Evolutionary conservation across 2,797 vertebrate genomes (phyloP).

Genomic region (Mus minutoides): DNA sequence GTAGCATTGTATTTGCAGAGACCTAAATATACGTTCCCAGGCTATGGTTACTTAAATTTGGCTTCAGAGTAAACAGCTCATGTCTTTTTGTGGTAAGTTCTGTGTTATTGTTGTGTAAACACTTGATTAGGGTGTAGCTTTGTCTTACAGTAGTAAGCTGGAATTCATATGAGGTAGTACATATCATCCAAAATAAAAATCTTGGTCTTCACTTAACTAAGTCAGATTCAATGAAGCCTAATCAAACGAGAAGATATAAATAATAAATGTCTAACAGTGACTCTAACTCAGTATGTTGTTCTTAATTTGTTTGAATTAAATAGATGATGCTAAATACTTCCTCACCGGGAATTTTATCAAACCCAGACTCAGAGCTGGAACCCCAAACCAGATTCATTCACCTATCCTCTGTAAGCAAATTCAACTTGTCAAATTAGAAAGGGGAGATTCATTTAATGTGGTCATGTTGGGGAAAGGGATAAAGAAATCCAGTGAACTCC

Average conservation of each 20-base stretch:
- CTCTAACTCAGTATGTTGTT: slow-evolving; percentile 36
- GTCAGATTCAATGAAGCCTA: neutral
- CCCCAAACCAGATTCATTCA: neutral
- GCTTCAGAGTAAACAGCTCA: neutral
- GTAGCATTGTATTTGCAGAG: neutral
- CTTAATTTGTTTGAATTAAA: slow-evolving; percentile 17
- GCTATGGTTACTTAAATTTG: neutral
- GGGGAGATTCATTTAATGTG: neutral
- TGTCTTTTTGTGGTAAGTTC: neutral
- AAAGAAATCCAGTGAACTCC: neutral
- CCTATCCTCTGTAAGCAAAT: neutral
- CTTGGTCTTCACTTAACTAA: neutral
- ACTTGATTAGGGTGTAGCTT: neutral
- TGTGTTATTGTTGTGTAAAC: neutral
- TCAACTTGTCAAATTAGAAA: neutral
- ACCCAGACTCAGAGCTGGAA: neutral
- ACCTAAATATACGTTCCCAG: neutral
- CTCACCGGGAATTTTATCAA: neutral
- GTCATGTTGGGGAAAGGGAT: too few species aligned
- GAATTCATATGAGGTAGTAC: neutral
- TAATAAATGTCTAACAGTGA: neutral
- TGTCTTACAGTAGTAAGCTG: neutral
- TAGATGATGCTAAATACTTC: slow-evolving; percentile 10
- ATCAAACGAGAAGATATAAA: slow-evolving; percentile 14
- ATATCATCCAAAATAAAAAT: neutral